phyloP scores from a whole-genome alignment of 1,140 invertebrate species.

The Tetramorium alpestre region DNA sequence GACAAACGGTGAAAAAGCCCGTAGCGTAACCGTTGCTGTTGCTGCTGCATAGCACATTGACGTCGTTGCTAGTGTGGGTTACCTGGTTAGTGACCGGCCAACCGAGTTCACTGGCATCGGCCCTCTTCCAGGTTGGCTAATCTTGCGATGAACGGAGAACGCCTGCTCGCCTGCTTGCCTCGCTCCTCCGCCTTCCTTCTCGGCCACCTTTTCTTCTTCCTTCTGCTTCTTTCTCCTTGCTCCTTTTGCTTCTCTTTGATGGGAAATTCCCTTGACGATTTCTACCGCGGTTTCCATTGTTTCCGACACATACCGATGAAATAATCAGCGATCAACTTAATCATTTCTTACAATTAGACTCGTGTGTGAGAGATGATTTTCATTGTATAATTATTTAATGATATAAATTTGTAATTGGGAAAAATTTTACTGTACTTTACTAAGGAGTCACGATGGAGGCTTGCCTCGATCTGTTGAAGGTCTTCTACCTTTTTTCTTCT shows the following conservation, averaged over 20 bases:
- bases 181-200: conserved; percentile 36
- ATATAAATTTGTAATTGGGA: neutral
- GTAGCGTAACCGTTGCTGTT: conserved; percentile 80
- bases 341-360: conserved; percentile 62
- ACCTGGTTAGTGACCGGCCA: conserved; percentile 87
- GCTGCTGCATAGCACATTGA: conserved; percentile 79
- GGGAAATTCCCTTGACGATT: conserved; percentile 66
- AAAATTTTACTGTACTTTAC: neutral
- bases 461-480: neutral
- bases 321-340: conserved; percentile 63
- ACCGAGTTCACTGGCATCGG: conserved; percentile 86
- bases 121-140: conserved; percentile 85
- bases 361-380: conserved; percentile 52
- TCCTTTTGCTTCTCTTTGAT: conserved; percentile 34
- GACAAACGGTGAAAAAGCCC: conserved; percentile 84
- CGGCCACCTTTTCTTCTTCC: conserved; percentile 58
- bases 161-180: conserved; percentile 38
- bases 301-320: conserved; percentile 44
- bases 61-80: conserved; percentile 85
- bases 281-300: conserved; percentile 27
- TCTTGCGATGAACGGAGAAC: conserved; percentile 78
- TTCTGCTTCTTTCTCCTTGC: conserved; percentile 25
- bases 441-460: neutral
- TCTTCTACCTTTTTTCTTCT: neutral
- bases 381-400: conserved; percentile 23